phyloP scores from a whole-genome alignment of 2,888 invertebrate genomes.

The Callyntrura sp. region DNA sequence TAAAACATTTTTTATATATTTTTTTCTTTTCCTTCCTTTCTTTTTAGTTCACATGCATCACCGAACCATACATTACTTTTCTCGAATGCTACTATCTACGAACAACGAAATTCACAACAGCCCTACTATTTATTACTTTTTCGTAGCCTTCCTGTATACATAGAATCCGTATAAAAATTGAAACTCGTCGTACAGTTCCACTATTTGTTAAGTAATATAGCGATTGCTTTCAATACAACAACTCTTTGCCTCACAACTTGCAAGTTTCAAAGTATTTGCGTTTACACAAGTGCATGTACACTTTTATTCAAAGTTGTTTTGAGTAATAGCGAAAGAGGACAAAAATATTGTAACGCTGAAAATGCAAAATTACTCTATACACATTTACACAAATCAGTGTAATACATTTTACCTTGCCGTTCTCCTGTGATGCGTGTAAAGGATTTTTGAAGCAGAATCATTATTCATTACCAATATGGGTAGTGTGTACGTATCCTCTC shows the following conservation, averaged over 20 bases:
- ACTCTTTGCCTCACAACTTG: background rate
- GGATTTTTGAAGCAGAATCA: constrained; percentile 5
- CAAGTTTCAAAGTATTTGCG: background rate
- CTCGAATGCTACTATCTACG: too few species aligned
- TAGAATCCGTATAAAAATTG: constrained; percentile 18
- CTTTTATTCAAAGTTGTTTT: too few species aligned
- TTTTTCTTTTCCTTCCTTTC: constrained; percentile 49
- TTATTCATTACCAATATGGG: too few species aligned
- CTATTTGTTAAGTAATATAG: constrained; percentile 30
- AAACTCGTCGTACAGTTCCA: constrained; percentile 34
- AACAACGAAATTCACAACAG: constrained; percentile 1
- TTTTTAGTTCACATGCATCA: background rate
- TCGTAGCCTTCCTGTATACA: background rate
- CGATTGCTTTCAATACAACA: constrained; percentile 48
- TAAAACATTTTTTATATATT: constrained; percentile 70
- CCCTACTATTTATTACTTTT: constrained; percentile 33
- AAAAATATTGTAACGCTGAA: constrained; percentile 66
- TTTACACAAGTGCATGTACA: background rate
- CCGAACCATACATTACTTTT: background rate
- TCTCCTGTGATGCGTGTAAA: constrained; percentile 61
- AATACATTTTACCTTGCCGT: constrained; percentile 17
- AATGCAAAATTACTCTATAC: constrained; percentile 49
- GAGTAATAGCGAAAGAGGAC: constrained; percentile 7
- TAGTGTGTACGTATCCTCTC: too few species aligned
- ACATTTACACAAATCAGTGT: background rate